Percentiles rank a stretch among this genome's conserved stretches.
These are phyloP conservation scores for Leuciscus waleckii DNA, from an alignment of 2,797 vertebrate genomes.

Conservation along the genomic window DNA sequence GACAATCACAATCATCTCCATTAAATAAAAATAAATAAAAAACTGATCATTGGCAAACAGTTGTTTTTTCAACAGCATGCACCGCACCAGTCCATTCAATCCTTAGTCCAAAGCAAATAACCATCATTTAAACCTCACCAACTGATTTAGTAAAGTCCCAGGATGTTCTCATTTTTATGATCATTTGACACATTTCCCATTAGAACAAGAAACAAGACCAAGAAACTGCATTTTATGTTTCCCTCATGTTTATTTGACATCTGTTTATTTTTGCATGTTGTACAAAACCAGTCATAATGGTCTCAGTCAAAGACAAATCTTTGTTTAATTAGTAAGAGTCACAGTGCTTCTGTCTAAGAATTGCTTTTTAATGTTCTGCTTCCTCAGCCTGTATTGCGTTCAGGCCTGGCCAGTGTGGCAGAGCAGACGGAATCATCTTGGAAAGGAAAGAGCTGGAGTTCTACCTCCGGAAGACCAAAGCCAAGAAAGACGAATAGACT, in stretches of 20 bases:
- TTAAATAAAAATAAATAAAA: too few relatives aligned
- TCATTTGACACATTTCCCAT: not conserved
- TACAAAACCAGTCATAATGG: not conserved
- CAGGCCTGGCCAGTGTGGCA: not conserved
- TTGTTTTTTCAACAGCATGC: not conserved
- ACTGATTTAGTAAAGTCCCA: slow-evolving; percentile 5
- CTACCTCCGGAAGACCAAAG: slow-evolving; percentile 86
- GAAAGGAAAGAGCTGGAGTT: slow-evolving; percentile 70
- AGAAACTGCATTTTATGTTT: not conserved
- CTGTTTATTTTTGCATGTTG: not conserved
- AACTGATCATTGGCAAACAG: not conserved
- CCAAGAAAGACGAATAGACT: slow-evolving; percentile 85
- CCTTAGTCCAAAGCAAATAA: not conserved
- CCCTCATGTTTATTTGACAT: not conserved
- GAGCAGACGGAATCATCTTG: not conserved
- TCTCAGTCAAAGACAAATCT: not conserved
- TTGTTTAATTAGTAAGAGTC: not conserved
- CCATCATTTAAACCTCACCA: not conserved
- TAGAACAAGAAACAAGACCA: not conserved
- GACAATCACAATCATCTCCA: not conserved
- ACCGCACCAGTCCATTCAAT: not conserved
- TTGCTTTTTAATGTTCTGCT: not conserved
- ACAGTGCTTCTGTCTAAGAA: not conserved
- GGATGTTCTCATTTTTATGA: slow-evolving; percentile 7
- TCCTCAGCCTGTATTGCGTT: not conserved